These are phyloP conservation scores for Ericerus pela DNA, from an alignment of 1,140 invertebrate species.

Conservation along the genomic window DNA sequence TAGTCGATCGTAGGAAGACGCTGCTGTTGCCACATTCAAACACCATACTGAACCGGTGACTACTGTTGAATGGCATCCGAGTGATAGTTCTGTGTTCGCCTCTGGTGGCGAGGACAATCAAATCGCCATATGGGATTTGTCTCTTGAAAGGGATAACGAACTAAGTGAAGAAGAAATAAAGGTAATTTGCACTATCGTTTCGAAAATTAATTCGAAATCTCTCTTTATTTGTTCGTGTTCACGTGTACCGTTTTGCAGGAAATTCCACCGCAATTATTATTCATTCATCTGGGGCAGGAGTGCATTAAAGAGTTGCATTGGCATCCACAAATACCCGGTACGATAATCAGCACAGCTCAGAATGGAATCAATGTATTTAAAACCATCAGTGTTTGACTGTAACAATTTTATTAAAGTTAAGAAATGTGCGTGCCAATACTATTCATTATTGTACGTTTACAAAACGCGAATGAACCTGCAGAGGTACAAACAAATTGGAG, in stretches of 20 bases:
- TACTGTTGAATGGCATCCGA: slow-evolving; percentile 93
- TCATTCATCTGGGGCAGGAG: slow-evolving; percentile 95
- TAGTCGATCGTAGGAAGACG: slow-evolving; percentile 35
- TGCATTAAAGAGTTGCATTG: slow-evolving; percentile 98
- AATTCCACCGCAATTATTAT: slow-evolving; percentile 86
- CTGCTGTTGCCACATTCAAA: slow-evolving; percentile 80
- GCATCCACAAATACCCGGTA: slow-evolving; percentile 89
- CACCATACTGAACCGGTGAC: slow-evolving; percentile 85
- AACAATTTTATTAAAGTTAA: slow-evolving; percentile 13
- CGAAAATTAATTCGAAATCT: neutral
- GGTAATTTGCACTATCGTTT: slow-evolving; percentile 12
- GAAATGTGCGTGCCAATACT: too few relatives aligned
- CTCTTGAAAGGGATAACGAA: slow-evolving; percentile 66
- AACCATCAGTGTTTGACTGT: slow-evolving; percentile 83
- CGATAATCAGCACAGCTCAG: slow-evolving; percentile 84
- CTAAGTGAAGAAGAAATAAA: slow-evolving; percentile 41
- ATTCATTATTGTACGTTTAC: too few relatives aligned
- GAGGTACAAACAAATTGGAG: too few relatives aligned
- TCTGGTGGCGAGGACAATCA: slow-evolving; percentile 90
- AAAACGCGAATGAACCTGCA: too few relatives aligned
- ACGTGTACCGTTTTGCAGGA: slow-evolving; percentile 35
- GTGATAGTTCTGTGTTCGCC: slow-evolving; percentile 81
- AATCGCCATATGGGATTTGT: slow-evolving; percentile 93
- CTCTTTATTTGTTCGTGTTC: neutral
- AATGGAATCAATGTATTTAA: slow-evolving; percentile 94